Conservation (phyloP, 53 echinoderm and acorn worm genomes). For the Luidia sarsii region DNA sequence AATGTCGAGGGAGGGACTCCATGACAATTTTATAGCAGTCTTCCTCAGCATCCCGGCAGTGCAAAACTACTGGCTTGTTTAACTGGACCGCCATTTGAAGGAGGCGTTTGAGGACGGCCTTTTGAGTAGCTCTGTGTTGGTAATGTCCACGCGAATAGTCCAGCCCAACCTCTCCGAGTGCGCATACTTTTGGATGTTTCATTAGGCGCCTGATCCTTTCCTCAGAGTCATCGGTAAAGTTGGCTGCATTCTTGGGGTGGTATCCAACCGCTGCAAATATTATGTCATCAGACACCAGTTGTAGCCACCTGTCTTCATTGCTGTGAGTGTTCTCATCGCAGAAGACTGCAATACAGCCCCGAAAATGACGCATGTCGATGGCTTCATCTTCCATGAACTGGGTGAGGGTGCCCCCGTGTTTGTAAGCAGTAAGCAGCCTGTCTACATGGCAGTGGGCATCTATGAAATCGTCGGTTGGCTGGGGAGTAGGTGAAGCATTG, state of each 20-base stretch:
- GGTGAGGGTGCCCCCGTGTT: background rate
- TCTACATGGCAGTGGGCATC: slow-evolving; percentile 9
- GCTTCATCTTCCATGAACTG: slow-evolving; percentile 9
- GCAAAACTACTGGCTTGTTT: background rate
- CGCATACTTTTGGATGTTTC: slow-evolving; percentile 5
- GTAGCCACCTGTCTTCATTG: background rate
- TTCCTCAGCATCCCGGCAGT: background rate
- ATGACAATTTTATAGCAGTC: background rate
- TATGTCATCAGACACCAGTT: background rate
- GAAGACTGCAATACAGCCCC: background rate
- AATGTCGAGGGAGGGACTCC: background rate
- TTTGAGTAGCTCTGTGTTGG: background rate
- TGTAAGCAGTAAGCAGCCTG: background rate
- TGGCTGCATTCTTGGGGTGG: background rate
- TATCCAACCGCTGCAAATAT: background rate
- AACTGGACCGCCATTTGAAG: background rate
- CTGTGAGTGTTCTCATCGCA: background rate
- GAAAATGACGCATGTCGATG: background rate
- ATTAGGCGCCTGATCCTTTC: background rate
- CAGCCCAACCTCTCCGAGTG: slow-evolving; percentile 12
- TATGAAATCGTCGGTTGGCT: background rate
- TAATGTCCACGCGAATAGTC: background rate
- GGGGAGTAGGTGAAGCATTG: background rate
- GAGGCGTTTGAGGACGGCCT: background rate
- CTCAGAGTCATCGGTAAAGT: slow-evolving; percentile 1